phyloP scores from a whole-genome alignment of 1,140 invertebrate genomes.

The Drosophila sechellia region DNA sequence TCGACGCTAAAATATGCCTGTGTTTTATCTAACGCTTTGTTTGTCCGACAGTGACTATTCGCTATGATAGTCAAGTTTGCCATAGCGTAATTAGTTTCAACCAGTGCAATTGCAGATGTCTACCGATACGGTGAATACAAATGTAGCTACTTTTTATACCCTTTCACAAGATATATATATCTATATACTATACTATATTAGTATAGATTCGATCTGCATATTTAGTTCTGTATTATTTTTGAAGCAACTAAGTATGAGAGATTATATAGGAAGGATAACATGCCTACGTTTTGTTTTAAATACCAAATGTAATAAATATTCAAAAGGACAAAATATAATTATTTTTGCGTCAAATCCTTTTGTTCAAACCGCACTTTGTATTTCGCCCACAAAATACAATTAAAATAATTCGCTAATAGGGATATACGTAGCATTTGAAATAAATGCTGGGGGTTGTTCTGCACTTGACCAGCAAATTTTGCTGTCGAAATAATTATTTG shows the following conservation, averaged over 20 bases:
- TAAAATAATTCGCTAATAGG: constrained; percentile 68
- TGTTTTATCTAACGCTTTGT: constrained; percentile 65
- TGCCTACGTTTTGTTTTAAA: no score
- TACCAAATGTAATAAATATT: no score
- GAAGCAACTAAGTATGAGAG: no score
- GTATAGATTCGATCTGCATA: no score
- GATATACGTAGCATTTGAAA: constrained; percentile 61
- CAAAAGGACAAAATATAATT: no score
- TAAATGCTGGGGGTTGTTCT: constrained; percentile 29
- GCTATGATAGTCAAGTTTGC: not conserved
- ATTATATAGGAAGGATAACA: no score
- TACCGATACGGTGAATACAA: not conserved
- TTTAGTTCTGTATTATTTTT: no score
- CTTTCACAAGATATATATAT: no score
- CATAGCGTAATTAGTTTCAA: not conserved
- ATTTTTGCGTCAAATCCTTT: not conserved
- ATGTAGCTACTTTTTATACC: not conserved
- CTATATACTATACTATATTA: no score
- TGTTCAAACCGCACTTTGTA: not conserved
- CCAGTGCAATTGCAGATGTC: not conserved
- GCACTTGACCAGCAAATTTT: constrained; percentile 40
- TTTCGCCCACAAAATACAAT: constrained; percentile 55
- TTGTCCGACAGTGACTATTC: not conserved
- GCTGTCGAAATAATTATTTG: constrained; percentile 72
- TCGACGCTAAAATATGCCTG: constrained; percentile 52